Evolutionary conservation across 1,140 invertebrate species (phyloP).

Genomic region (Orussus abietinus): DNA sequence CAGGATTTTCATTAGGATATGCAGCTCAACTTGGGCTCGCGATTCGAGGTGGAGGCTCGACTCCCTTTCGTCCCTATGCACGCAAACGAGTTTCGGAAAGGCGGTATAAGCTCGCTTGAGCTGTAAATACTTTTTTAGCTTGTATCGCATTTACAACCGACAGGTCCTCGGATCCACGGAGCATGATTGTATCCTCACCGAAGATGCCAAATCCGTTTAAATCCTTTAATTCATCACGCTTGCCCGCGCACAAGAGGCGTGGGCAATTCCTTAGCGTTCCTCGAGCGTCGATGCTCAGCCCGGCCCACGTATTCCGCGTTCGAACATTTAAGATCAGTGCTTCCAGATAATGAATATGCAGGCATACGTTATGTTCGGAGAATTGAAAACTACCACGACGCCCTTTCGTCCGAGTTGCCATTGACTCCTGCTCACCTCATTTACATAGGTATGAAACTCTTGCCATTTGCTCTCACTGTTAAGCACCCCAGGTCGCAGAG

Average conservation of each 20-base stretch:
- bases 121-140: background rate
- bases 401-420: constrained; percentile 10
- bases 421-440: too few species aligned
- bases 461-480: too few species aligned
- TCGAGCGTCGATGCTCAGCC: constrained; percentile 22
- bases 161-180: background rate
- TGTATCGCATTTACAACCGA: background rate
- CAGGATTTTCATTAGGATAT: too few species aligned
- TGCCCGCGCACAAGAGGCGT: constrained; percentile 20
- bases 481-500: too few species aligned
- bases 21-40: too few species aligned
- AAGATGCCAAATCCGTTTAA: too few species aligned
- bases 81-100: too few species aligned
- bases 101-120: too few species aligned
- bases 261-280: constrained; percentile 20
- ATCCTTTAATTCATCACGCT: constrained; percentile 22
- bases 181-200: too few species aligned
- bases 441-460: too few species aligned
- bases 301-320: constrained; percentile 20
- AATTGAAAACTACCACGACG: background rate
- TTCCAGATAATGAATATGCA: constrained; percentile 17
- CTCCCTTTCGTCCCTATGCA: too few species aligned
- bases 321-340: constrained; percentile 22
- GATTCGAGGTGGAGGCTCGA: too few species aligned
- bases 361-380: background rate